These are phyloP conservation scores for Drosophila murphyi DNA, from an alignment of 1,140 invertebrate species.

Conservation along the genomic window DNA sequence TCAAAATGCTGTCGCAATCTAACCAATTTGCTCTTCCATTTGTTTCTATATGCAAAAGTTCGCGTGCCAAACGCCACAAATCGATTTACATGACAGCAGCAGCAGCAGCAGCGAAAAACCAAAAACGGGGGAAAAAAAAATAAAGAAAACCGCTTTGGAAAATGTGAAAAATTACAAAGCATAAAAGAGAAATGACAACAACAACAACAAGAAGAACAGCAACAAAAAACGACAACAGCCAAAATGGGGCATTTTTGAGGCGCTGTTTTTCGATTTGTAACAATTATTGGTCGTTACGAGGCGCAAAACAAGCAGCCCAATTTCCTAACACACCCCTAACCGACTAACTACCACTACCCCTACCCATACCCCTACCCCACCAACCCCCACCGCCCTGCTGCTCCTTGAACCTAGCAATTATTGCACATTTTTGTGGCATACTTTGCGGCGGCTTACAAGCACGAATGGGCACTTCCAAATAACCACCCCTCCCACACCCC, in stretches of 20 bases:
- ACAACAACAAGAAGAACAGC: background rate
- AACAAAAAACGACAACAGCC: background rate
- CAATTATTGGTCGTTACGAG: conserved; percentile 58
- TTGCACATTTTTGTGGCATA: conserved; percentile 45
- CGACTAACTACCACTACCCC: background rate
- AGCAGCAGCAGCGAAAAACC: background rate
- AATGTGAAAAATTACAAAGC: conserved; percentile 59
- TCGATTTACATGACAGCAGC: conserved; percentile 49
- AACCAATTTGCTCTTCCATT: conserved; percentile 36
- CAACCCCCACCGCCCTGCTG: background rate
- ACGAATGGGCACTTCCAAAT: conserved; percentile 11
- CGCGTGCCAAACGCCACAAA: conserved; percentile 63
- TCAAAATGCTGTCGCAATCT: conserved; percentile 42
- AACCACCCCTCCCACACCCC: background rate
- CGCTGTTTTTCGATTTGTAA: conserved; percentile 56
- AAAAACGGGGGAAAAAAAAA: conserved; percentile 6
- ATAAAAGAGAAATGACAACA: conserved; percentile 44
- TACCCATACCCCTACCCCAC: background rate
- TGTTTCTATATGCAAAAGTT: conserved; percentile 34
- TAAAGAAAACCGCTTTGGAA: conserved; percentile 17
- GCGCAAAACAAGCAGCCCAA: conserved; percentile 38
- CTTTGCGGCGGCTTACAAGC: conserved; percentile 32
- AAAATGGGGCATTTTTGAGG: conserved; percentile 41
- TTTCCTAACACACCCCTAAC: conserved; percentile 2
- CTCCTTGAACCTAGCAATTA: conserved; percentile 29